phyloP scores from a whole-genome alignment of 2,888 invertebrate species.

The Slavum lentiscoides region DNA sequence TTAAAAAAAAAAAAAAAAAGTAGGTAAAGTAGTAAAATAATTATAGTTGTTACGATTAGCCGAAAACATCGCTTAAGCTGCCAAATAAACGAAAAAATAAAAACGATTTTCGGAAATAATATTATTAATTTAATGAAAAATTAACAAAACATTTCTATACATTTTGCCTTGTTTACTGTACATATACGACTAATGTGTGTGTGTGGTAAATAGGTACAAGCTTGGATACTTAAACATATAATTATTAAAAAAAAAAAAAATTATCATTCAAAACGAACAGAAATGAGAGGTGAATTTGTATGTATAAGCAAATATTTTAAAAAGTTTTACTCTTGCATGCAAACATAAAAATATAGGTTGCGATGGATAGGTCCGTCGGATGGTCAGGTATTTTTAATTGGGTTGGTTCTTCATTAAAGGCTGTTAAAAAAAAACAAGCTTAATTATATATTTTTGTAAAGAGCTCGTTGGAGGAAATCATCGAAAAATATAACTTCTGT shows the following conservation, averaged over 20 bases:
- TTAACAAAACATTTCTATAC: slow-evolving; percentile 52
- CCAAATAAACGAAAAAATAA: slow-evolving; percentile 43
- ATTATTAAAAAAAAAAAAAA: slow-evolving; percentile 31
- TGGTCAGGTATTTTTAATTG: slow-evolving; percentile 51
- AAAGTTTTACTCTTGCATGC: slow-evolving; percentile 53
- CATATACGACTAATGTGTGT: slow-evolving; percentile 34
- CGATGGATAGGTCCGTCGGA: slow-evolving; percentile 43
- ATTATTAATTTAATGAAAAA: slow-evolving; percentile 52
- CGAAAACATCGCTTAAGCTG: slow-evolving; percentile 52
- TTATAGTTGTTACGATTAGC: slow-evolving; percentile 38
- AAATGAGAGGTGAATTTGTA: slow-evolving; percentile 53
- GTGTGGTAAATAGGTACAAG: slow-evolving; percentile 51
- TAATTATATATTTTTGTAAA: slow-evolving; percentile 40
- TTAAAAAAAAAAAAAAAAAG: slow-evolving; percentile 7
- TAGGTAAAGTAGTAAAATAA: slow-evolving; percentile 14
- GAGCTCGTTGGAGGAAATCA: neutral
- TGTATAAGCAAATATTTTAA: slow-evolving; percentile 52
- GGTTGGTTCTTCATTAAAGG: slow-evolving; percentile 51
- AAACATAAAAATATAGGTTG: slow-evolving; percentile 42
- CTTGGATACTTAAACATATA: slow-evolving; percentile 43
- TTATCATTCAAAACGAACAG: slow-evolving; percentile 43
- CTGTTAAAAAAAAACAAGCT: slow-evolving; percentile 52
- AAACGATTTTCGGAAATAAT: slow-evolving; percentile 42
- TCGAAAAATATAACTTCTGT: neutral
- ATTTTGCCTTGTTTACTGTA: slow-evolving; percentile 40